A percentile compares a stretch with the other conserved stretches of the same genome.
phyloP scores from a whole-genome alignment of 2,113 vertebrate species.

The Ammodramus savannarum region DNA sequence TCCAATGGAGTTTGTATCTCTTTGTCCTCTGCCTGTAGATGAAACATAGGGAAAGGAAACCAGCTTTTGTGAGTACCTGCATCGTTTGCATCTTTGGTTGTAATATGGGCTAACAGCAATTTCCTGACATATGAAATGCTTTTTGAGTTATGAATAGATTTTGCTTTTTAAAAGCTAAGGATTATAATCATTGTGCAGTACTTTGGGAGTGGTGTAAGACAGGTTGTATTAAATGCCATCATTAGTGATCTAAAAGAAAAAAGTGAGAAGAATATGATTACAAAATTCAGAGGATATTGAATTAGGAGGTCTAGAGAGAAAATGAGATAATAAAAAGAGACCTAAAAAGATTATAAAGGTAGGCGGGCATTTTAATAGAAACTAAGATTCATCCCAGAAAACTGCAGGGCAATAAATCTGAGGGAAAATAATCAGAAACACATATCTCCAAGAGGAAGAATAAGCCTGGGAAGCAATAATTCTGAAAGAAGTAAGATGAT shows the following conservation, averaged over 20 bases:
- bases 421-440: slow-evolving; percentile 50
- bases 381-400: not conserved
- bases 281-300: slow-evolving; percentile 62
- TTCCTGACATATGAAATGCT: not conserved
- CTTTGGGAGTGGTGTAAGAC: not conserved
- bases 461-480: slow-evolving; percentile 17
- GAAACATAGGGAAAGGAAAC: not conserved
- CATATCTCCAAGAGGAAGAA: slow-evolving; percentile 30
- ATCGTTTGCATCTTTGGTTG: not conserved
- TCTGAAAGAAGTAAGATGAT: slow-evolving; percentile 24
- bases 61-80: not conserved
- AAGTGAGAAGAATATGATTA: slow-evolving; percentile 29
- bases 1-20: not conserved
- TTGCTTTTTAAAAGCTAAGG: slow-evolving; percentile 27
- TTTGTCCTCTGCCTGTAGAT: not conserved
- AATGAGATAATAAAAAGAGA: slow-evolving; percentile 63
- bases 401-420: slow-evolving; percentile 56
- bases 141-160: slow-evolving; percentile 6
- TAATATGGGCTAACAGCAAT: not conserved
- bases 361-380: slow-evolving; percentile 34
- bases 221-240: slow-evolving; percentile 34
- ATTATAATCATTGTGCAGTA: slow-evolving; percentile 11
- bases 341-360: slow-evolving; percentile 53
- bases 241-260: slow-evolving; percentile 53
- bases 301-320: slow-evolving; percentile 47